phyloP scores from a whole-genome alignment of 2,113 vertebrate genomes.

The Erythrolamprus reginae region DNA sequence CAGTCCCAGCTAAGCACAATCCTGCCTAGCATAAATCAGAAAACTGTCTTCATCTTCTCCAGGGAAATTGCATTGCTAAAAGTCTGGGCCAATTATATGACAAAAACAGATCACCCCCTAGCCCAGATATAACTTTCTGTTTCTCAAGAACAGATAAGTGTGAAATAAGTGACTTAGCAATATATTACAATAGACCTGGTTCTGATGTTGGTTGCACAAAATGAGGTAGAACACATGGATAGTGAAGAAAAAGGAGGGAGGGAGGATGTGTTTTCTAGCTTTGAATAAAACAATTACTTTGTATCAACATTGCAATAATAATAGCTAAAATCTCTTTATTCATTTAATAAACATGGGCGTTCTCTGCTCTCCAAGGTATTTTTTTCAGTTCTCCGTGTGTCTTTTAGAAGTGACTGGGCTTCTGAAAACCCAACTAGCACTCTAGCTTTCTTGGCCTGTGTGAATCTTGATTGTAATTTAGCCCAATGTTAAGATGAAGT shows the following conservation, averaged over 20 bases:
- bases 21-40: not conserved
- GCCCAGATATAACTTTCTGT: not conserved
- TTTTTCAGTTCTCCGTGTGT: not conserved
- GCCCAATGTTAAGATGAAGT: not conserved
- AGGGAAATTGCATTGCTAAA: not conserved
- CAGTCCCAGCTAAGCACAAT: not conserved
- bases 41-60: constrained; percentile 12
- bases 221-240: not conserved
- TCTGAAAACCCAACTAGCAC: not conserved
- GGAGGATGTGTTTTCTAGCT: not conserved
- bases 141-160: not conserved
- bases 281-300: not conserved
- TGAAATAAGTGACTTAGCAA: constrained; percentile 6
- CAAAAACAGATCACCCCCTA: not conserved
- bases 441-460: not conserved
- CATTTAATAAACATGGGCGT: not conserved
- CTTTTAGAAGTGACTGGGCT: constrained; percentile 26
- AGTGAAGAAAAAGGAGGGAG: not conserved
- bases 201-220: not conserved
- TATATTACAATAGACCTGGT: not conserved
- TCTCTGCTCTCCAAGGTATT: constrained; percentile 20
- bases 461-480: not conserved
- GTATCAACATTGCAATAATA: not conserved
- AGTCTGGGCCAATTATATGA: not conserved
- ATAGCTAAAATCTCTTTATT: not conserved